Conservation (phyloP, 2,797 vertebrate genomes). For the Hipposideros larvatus region DNA sequence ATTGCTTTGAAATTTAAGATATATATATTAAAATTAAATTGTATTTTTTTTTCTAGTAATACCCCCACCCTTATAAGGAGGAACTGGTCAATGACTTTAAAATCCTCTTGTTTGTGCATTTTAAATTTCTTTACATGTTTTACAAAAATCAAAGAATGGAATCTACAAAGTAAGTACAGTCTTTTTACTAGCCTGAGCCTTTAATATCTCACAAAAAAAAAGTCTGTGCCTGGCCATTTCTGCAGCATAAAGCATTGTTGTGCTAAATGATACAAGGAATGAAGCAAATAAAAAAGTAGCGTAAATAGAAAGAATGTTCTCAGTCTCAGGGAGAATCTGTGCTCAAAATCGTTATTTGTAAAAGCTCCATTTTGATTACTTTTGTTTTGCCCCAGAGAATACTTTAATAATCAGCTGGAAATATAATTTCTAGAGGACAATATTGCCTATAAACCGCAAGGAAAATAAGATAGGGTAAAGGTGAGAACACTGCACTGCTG, state of each 20-base stretch:
- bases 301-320: conserved; percentile 80
- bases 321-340: conserved; percentile 78
- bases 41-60: conserved; percentile 41
- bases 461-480: conserved; percentile 74
- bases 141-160: conserved; percentile 55
- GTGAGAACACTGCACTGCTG: conserved; percentile 13
- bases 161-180: not conserved
- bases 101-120: not conserved
- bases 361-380: conserved; percentile 87
- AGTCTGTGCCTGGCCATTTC: conserved; percentile 11
- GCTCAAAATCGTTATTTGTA: conserved; percentile 85
- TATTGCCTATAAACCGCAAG: conserved; percentile 75
- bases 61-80: not conserved
- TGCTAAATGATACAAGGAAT: conserved; percentile 47
- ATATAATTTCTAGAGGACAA: conserved; percentile 84
- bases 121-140: conserved; percentile 50
- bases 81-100: conserved; percentile 31
- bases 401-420: conserved; percentile 85
- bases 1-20: conserved; percentile 40
- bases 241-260: not conserved
- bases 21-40: conserved; percentile 54
- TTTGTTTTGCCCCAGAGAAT: conserved; percentile 86
- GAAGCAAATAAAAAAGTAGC: conserved; percentile 67
- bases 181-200: conserved; percentile 34
- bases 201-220: conserved; percentile 42